Base-by-base conservation (phyloP, 1,140 invertebrate genomes). In the Chlorops oryzae region DNA sequence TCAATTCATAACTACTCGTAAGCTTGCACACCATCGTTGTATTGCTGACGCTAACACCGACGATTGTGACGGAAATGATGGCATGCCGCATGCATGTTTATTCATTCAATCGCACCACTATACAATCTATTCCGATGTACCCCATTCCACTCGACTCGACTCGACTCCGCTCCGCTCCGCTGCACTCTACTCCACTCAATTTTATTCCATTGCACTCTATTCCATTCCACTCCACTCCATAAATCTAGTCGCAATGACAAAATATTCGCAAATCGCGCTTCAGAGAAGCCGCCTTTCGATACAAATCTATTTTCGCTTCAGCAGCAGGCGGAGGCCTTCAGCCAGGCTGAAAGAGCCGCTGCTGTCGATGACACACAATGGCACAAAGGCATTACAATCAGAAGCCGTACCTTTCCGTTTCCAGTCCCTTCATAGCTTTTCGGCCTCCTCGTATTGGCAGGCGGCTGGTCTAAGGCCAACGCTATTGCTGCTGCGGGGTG, bases 201-300 rank as follows among this genome's bases (percentile, higher is more conserved):
- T n/a, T n/a, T n/a, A n/a, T n/a, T n/a, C n/a, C n/a, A n/a, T n/a
- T 56, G 62, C 62, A 52, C 61, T 59, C 57, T 23, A 23, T 20
- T 59, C 42, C 48, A 39, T 51, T 47, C 55, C 48, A 45, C 50
- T 63, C 55, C 63, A 67, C 64, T 67, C 64, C 62, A 67, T 67
- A 67, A 67, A 67, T 67, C 64, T 67, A 58, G 61, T 59, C 60
- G 67, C 64, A 67, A 67, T 67, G 64, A 67, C 64, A 67, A 67
- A 67, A 67, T 67, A 67, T 67, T 67, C 64, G 64, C 64, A 67
- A 67, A 67, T 67, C 64, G 63, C 61, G 59, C 62, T 64, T 60
- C 58, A 67, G 62, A 67, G 60, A 60, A 64, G 62, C 64, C 64
- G 64, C 64, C 64, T 56, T 56, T 65, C 57, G 64, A 67, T 67